phyloP scores from a whole-genome alignment of 2,888 invertebrate genomes.

The Trachelus stipa region DNA sequence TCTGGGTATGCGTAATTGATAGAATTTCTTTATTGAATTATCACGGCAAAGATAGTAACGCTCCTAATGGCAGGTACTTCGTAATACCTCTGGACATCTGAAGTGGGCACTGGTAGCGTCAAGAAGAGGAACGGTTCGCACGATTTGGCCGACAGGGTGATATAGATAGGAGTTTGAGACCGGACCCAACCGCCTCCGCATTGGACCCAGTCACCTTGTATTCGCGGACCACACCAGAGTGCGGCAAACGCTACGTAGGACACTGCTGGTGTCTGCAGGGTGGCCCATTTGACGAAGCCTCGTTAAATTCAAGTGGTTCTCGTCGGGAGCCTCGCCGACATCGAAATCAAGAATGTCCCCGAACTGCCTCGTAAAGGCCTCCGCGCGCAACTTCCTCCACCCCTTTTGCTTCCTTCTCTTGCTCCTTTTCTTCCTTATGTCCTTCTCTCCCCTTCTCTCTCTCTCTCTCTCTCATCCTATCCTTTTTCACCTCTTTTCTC shows the following conservation, averaged over 20 bases:
- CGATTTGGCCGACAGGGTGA: not conserved
- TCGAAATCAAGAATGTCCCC: constrained; percentile 60
- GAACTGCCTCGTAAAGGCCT: constrained; percentile 56
- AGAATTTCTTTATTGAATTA: not conserved
- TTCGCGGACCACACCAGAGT: constrained; percentile 32
- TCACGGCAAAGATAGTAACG: not conserved
- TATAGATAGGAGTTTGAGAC: not conserved
- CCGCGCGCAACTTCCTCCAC: constrained; percentile 28
- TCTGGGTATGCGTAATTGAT: not conserved
- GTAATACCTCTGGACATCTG: not conserved
- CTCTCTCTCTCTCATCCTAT: constrained; percentile 20
- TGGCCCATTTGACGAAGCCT: constrained; percentile 55
- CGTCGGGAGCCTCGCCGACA: constrained; percentile 49
- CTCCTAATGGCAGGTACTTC: not conserved
- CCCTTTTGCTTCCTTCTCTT: constrained; percentile 27
- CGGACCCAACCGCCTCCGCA: not conserved
- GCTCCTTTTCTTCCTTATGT: constrained; percentile 11
- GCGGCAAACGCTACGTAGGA: not conserved
- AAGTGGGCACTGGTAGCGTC: not conserved
- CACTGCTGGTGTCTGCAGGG: constrained; percentile 36
- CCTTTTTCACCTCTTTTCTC: constrained; percentile 18
- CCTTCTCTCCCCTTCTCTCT: constrained; percentile 21
- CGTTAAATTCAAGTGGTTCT: constrained; percentile 59
- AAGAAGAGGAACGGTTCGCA: not conserved
- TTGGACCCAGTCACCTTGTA: not conserved